Evolutionary conservation across 2,888 invertebrate genomes (phyloP).

Genomic region (Nysson spinosus): DNA sequence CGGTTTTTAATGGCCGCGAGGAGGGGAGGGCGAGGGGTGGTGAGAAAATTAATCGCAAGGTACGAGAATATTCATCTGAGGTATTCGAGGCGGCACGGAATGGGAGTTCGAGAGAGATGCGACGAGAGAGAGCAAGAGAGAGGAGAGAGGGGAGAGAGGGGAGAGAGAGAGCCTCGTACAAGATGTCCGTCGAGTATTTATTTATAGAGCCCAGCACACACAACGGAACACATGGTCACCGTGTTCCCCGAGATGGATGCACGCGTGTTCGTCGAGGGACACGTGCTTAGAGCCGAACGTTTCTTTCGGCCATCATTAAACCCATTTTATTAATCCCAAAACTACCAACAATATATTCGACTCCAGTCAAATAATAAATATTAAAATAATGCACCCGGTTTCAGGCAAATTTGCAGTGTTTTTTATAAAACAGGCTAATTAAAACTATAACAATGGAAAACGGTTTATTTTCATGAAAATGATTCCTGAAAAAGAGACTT

Average conservation of each 20-base stretch:
- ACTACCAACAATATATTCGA: no score
- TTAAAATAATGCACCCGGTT: no score
- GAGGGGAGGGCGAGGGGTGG: no score
- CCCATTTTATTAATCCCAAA: no score
- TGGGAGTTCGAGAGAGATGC: slow-evolving; percentile 4
- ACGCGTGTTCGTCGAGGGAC: not conserved
- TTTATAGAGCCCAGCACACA: slow-evolving; percentile 72
- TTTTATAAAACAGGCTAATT: no score
- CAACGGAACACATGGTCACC: slow-evolving; percentile 61
- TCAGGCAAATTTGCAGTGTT: no score
- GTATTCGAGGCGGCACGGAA: slow-evolving; percentile 41
- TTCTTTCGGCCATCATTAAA: no score
- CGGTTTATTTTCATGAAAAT: no score
- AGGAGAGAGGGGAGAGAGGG: not conserved
- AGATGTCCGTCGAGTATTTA: slow-evolving; percentile 72
- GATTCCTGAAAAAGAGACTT: no score
- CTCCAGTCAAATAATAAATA: no score
- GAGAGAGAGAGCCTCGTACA: slow-evolving; percentile 55
- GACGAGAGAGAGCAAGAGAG: slow-evolving; percentile 43
- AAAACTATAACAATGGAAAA: no score
- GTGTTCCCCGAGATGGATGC: slow-evolving; percentile 44
- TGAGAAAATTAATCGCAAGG: slow-evolving; percentile 8
- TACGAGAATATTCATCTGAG: slow-evolving; percentile 43
- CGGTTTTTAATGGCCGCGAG: no score
- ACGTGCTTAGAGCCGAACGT: not conserved